Evolutionary conservation across 2,113 vertebrate genomes (phyloP).

Genomic region (Ptilorrhoa leucosticta): DNA sequence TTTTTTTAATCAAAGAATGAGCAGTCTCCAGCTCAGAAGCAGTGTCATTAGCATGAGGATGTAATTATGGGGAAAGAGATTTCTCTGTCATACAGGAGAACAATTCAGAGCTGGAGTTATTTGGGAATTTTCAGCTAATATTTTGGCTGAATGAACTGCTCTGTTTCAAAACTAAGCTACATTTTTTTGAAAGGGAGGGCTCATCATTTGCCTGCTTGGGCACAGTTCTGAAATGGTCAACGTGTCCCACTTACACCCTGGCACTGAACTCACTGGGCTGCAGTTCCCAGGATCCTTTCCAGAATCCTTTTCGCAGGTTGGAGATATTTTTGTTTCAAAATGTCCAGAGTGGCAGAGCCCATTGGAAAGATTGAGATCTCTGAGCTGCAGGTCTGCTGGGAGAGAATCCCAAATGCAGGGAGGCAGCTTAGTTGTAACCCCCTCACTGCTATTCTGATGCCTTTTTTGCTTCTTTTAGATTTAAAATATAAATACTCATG

Average conservation of each 20-base stretch:
- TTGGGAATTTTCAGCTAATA: neutral
- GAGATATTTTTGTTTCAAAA: neutral
- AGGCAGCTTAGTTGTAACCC: neutral
- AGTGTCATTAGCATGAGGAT: constrained; percentile 40
- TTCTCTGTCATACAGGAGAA: neutral
- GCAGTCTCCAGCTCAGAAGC: constrained; percentile 5
- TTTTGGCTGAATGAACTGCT: neutral
- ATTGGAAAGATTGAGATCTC: neutral
- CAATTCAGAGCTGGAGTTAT: neutral
- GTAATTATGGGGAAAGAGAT: neutral
- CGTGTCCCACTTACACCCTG: neutral
- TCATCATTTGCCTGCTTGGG: neutral
- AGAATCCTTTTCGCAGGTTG: neutral
- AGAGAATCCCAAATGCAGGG: neutral
- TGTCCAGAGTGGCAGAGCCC: neutral
- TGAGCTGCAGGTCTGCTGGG: neutral
- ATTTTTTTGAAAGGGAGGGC: neutral
- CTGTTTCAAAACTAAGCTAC: neutral
- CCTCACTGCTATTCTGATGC: neutral
- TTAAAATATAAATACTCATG: neutral
- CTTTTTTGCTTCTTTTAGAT: neutral
- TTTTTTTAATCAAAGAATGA: constrained; percentile 38
- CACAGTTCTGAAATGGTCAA: neutral
- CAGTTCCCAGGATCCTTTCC: neutral
- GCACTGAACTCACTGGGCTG: neutral